These are phyloP conservation scores for Syrrhaptes paradoxus DNA, from an alignment of 2,113 vertebrate genomes.

Conservation along the genomic window DNA sequence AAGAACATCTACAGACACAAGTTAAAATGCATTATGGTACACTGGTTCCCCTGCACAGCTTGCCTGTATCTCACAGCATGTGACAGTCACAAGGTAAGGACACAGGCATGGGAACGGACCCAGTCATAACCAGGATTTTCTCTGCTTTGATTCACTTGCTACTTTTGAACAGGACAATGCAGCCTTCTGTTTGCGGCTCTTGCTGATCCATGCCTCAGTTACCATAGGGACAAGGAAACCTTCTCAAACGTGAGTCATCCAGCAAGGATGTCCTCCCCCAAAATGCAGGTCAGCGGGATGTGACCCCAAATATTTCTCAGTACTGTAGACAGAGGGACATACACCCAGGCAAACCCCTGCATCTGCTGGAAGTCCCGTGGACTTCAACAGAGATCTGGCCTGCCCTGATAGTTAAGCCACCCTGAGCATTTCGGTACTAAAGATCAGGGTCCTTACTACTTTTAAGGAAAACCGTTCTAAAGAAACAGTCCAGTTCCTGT, in stretches of 20 bases:
- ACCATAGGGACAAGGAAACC: neutral
- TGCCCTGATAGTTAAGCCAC: neutral
- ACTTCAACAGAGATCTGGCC: neutral
- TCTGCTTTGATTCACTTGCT: neutral
- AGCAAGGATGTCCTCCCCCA: neutral
- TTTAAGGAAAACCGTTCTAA: neutral
- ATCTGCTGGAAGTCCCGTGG: neutral
- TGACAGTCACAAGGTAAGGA: neutral
- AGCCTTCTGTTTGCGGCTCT: neutral
- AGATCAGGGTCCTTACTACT: neutral
- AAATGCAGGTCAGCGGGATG: neutral
- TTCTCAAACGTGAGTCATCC: neutral
- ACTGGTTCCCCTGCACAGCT: neutral
- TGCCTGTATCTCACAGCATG: neutral
- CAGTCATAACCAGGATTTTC: neutral
- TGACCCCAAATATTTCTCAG: accelerated
- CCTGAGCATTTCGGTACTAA: neutral
- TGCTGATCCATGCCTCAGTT: neutral
- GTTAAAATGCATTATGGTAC: neutral
- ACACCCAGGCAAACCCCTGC: accelerated
- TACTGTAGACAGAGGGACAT: accelerated
- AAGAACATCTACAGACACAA: neutral
- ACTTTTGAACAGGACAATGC: neutral
- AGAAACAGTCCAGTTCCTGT: neutral
- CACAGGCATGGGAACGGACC: neutral